Evolutionary conservation across 2,888 invertebrate genomes (phyloP).

Genomic region (Zeuzera pyrina): DNA sequence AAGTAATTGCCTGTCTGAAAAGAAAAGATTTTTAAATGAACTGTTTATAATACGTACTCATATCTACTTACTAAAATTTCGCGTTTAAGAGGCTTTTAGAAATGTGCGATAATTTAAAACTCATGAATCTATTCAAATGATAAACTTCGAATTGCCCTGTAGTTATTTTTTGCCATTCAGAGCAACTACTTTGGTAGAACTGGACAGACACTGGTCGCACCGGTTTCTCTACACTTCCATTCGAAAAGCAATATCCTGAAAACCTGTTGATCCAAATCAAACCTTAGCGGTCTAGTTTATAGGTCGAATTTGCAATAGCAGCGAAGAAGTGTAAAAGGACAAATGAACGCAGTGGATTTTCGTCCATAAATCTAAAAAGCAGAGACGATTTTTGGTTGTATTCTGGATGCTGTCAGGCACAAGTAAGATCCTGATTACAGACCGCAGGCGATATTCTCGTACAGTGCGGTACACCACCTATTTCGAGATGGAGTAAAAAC

Average conservation of each 20-base stretch:
- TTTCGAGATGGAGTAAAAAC: constrained; percentile 30
- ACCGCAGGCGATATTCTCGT: constrained; percentile 33
- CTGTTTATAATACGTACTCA: no score
- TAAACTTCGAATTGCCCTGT: no score
- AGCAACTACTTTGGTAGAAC: constrained; percentile 34
- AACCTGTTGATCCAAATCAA: constrained; percentile 10
- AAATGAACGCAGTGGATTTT: constrained; percentile 6
- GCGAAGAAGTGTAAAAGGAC: no score
- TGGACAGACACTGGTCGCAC: constrained; percentile 52
- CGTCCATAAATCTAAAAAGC: constrained; percentile 13
- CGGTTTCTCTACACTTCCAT: constrained; percentile 30
- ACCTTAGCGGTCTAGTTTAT: constrained; percentile 11
- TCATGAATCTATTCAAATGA: no score
- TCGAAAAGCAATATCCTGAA: constrained; percentile 20
- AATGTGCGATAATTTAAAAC: no score
- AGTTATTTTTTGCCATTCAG: constrained; percentile 51
- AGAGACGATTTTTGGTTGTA: constrained; percentile 19
- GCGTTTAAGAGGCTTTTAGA: no score
- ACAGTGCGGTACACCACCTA: constrained; percentile 25
- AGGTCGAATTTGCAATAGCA: constrained; percentile 4
- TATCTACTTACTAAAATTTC: no score
- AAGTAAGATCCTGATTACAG: constrained; percentile 28
- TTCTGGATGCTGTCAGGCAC: neutral
- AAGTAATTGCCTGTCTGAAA: no score
- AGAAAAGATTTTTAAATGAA: no score